Evolutionary conservation across 2,113 vertebrate genomes (phyloP), one percentile per base, ranked within the genome.

Genomic region (Myotis brandtii): DNA sequence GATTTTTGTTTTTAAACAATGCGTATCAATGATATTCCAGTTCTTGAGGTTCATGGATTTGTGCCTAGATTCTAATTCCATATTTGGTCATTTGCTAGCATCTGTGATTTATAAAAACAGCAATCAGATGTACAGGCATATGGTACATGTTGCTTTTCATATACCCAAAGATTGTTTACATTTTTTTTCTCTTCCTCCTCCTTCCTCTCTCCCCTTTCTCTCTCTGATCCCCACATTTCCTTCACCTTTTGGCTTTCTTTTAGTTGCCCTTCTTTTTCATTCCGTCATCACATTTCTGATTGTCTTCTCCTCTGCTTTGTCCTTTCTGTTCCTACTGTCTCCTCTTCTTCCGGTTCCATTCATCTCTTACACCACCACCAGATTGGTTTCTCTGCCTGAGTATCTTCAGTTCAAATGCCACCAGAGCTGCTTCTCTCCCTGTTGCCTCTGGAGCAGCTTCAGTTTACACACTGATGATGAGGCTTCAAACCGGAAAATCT

Each of bases 391-490:
- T 97, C 89, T 98, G 96, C 97, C 97, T 7, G 88, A 95, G 21
- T 91, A 88, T 59, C 97, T 98, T 87, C 96, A 87, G 77, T 95
- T 93, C 98, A 95, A 93, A 75, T 54, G n/a, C 97, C 80, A 32
- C 93, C 97, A 97, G 93, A 97, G 97, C 96, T 97, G 95, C 93
- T 89, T 96, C 95, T 96, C 96, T 82, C 97, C 34, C 95, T 4
- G 1, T 85, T 97, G 97, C 91, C 97, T 96, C 86, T 97, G 98
- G 98, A 98, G 97, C 89, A 89, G 95, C 97, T 95, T 98, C 97
- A 40, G 96, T 72, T 93, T n/a, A 95, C 43, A 75, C 95, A 93
- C 70, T 73, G 94, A 96, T n/a, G 90, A 21, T 13, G 97, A 96
- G 95, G 96, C 97, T 97, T 50, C 98, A 7, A 89, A 95, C 66